Percentiles rank a stretch among this genome's conserved stretches.
These are phyloP conservation scores for Caenorhabditis sp. DNA, from an alignment of 2,888 invertebrate species.

Conservation along the genomic window DNA sequence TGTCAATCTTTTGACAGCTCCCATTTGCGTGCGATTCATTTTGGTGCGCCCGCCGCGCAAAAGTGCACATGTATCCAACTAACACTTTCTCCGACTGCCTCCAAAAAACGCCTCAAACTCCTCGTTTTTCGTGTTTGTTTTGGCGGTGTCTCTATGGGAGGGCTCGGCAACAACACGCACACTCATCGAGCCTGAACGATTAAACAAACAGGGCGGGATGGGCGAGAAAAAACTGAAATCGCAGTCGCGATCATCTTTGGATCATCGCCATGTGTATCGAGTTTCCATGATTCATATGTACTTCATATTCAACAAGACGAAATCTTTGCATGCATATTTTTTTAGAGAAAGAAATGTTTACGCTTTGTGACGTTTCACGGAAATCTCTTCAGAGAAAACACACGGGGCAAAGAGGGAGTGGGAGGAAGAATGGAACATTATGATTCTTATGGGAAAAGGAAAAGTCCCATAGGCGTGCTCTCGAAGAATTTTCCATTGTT, in stretches of 20 bases:
- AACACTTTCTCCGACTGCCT: conserved; percentile 1
- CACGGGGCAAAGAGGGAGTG: background rate
- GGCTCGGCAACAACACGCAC: background rate
- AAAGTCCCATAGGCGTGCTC: background rate
- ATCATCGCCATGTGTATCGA: conserved; percentile 41
- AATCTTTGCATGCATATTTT: too few relatives aligned
- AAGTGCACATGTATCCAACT: conserved; percentile 48
- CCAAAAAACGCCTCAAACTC: conserved; percentile 36
- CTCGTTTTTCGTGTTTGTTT: conserved; percentile 21
- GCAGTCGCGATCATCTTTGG: conserved; percentile 31
- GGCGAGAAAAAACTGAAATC: conserved; percentile 28
- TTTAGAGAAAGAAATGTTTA: conserved; percentile 39
- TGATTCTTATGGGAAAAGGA: background rate
- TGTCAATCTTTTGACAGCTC: conserved; percentile 34
- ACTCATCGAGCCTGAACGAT: conserved; percentile 45
- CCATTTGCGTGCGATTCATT: background rate
- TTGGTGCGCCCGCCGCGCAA: background rate
- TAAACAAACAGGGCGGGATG: conserved; percentile 19
- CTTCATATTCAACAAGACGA: too few relatives aligned
- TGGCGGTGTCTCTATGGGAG: conserved; percentile 32
- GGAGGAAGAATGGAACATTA: background rate
- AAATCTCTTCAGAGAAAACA: background rate
- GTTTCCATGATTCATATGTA: conserved; percentile 35
- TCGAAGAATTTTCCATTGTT: too few relatives aligned
- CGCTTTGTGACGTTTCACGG: conserved; percentile 31